Base-by-base conservation (phyloP, 2,888 invertebrate species). In the Steromphala cineraria region DNA sequence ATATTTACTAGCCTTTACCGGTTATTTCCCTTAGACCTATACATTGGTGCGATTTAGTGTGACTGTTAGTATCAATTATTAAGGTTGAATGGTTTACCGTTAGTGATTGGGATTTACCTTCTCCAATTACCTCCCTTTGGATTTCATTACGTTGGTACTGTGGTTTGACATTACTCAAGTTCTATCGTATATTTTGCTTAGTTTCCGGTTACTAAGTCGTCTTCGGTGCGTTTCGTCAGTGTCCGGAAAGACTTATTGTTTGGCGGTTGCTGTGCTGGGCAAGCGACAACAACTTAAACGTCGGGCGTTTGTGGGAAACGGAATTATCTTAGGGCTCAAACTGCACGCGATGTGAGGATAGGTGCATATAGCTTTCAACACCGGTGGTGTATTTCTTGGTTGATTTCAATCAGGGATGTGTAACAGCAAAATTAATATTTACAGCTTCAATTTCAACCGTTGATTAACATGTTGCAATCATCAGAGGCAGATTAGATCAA, bases 131-230 rank as follows among this genome's bases (percentile, higher is more conserved):
- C 28, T 24, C 62, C 62, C 62, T 62, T 62, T 24, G 62, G 24
- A 4, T 1, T 62, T 17, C 24, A 24, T 4, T 2, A 13, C 62
- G 0, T 28, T 8, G 8, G 24, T 15, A 17, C 1, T 10, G 10
- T 62, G 62, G 10, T 5, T 15, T 62, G 62, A 28, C 28, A 28
- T 62, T 62, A 28, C n/a, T 62, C 62, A 62, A 17, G 62, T 62
- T 24, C 21, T 28, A 7, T 62, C 28, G 62, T 62, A 62, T 62
- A 21, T 62, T 62, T 10, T 62, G 62, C 62, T 28, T 62, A 24
- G 62, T 62, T 62, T 62, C 62, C 62, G 62, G 62, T 62, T 62
- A 62, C 62, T 21, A 62, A 15, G 62, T 62, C 62, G 28, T 62
- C 62, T 62, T 62, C 62, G 62, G 62, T 15, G 13, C 24, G 4